Base-by-base conservation (phyloP, 2,113 vertebrate genomes). In the Grus americana region DNA sequence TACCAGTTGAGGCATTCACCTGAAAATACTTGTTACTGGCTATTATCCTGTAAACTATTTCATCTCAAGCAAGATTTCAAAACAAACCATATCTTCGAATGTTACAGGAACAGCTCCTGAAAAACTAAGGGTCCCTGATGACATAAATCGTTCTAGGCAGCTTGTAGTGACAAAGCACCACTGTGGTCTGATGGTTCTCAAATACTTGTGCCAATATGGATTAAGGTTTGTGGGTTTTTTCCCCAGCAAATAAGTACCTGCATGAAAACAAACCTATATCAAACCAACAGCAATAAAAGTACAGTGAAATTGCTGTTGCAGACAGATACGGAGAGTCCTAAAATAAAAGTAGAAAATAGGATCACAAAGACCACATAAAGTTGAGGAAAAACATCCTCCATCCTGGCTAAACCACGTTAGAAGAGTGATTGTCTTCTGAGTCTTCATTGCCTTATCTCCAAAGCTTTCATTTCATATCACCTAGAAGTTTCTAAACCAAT, bases 401-500 rank as follows among this genome's bases (percentile, higher is more conserved):
- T 23, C 55, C 44, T 78, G 23, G 38, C 42, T 76, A 80, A 94
- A 66, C 11, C 7, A n/a, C 14, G 9, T 62, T 62, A 86, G 30
- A 86, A 79, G 1, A 63, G 34, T 8, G 34, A 67, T 10, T 73
- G 50, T 63, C 57, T 91, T 82, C 30, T 0, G 0, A 80, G 42
- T 80, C 58, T 55, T 73, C 88, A 72, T 17, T 92, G 55, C 32
- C 55, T 44, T 67, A 63, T 52, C 42, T 83, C 58, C 72, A 94
- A 91, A 90, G n/a, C 10, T 66, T 90, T 73, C 12, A 70, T 86
- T 83, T 83, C 88, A 72, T 16, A 84, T 58, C 55, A 92, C 82
- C 92, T 87, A 80, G 22, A 71, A 80, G 90, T 81, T 92, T 96
- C 90, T 96, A 92, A 96, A 74, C 68, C 95, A 89, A 93, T 50